phyloP scores from a whole-genome alignment of 2,888 invertebrate species.

The Agrochola circellaris region DNA sequence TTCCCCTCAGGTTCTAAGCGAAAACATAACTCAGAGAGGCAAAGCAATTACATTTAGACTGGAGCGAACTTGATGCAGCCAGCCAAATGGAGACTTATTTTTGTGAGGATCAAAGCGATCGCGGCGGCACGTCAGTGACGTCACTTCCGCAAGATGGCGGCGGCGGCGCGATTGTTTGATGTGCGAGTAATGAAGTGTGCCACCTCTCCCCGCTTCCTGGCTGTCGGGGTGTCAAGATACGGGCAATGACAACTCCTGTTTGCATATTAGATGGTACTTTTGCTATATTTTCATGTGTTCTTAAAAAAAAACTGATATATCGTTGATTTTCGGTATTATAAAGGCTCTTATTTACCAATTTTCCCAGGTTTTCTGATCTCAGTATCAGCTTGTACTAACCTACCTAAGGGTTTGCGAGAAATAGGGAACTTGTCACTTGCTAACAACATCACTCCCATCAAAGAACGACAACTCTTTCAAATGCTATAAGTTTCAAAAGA shows the following conservation, averaged over 20 bases:
- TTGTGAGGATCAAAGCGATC: slow-evolving; percentile 89
- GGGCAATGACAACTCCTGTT: slow-evolving; percentile 82
- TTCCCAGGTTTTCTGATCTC: too few relatives aligned
- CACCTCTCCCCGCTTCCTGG: slow-evolving; percentile 87
- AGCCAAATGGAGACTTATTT: slow-evolving; percentile 81
- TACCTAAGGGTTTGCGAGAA: not conserved
- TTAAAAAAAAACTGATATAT: slow-evolving; percentile 8
- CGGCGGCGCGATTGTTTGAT: slow-evolving; percentile 89
- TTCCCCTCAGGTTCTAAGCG: slow-evolving; percentile 26
- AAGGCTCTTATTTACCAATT: not conserved
- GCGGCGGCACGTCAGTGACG: slow-evolving; percentile 83
- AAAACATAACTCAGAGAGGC: slow-evolving; percentile 51
- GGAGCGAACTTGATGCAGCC: slow-evolving; percentile 71
- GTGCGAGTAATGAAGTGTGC: slow-evolving; percentile 91
- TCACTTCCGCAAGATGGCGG: slow-evolving; percentile 90
- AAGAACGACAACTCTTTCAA: not conserved
- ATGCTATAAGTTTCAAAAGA: not conserved
- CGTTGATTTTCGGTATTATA: not conserved
- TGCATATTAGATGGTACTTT: slow-evolving; percentile 79
- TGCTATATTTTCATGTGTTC: slow-evolving; percentile 59
- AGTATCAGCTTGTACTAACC: not conserved
- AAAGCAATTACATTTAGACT: slow-evolving; percentile 80
- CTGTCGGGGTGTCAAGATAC: slow-evolving; percentile 88
- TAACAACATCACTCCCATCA: not conserved
- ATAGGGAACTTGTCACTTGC: too few relatives aligned